Evolutionary conservation across 2,888 invertebrate genomes (phyloP), one percentile per base, ranked within the genome.

Genomic region (Mystacides longicornis): DNA sequence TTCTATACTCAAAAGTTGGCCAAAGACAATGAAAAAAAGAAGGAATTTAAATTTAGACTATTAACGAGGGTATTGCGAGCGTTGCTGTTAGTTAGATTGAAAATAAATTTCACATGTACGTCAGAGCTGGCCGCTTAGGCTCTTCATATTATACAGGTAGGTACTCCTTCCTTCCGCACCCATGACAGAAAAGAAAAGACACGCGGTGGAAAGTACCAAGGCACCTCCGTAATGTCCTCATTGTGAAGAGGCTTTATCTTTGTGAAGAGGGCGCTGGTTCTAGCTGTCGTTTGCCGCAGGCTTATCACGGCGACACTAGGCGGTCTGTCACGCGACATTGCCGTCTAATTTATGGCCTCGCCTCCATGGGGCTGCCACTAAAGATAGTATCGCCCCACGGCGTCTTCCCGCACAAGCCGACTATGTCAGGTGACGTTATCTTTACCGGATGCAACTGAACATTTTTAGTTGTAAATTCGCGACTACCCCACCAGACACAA

Each of bases 281-380:
- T 45, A 11, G 48, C 9, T 4, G 22, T 45, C n/a, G 51, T 27
- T n/a, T 22, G 47, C 51, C 51, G 46, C 45, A 48, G 48, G 53
- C 56, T 56, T 59, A 56, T 56, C 59, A 46, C 42, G 46, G 52
- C 42, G 46, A 46, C 52, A 43, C 48, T 51, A 53, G 56, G 59
- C 59, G 56, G 56, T 52, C 55, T 52, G 57, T 57, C 57, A 56
- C 59, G 57, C 59, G 55, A 59, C 56, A 55, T 51, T 54, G 49
- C 48, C 58, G 59, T 51, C 59, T 60, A 60, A 60, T 60, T 60
- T 60, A 60, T 60, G 57, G 58, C 55, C 55, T 42, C 52, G 54
- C 54, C n/a, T n/a, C n/a, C n/a, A 55, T 47, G 54, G 57, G 59
- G 56, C 54, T 53, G 23, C 43, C 19, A 23, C 45, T 51, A 37